Evolutionary conservation across 1,140 invertebrate species (phyloP).

Genomic region (Doryteuthis pealeii): DNA sequence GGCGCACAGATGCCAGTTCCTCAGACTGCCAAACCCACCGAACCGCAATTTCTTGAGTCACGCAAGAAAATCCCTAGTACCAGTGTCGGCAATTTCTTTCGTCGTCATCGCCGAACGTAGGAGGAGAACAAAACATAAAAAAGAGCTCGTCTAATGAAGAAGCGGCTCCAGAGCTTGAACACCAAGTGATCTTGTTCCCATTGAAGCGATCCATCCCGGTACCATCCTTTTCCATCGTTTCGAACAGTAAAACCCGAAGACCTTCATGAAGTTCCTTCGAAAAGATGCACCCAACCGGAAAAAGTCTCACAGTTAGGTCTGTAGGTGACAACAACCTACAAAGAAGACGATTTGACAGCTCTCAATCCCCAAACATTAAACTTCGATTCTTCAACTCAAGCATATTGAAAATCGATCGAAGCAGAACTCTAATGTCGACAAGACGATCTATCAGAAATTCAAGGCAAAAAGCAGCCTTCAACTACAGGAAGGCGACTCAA

Average conservation of each 20-base stretch:
- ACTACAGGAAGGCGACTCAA: conserved; percentile 17
- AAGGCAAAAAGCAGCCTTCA: conserved; percentile 42
- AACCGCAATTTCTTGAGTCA: background rate
- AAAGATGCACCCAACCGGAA: background rate
- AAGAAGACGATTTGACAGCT: background rate
- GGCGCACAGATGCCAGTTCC: background rate
- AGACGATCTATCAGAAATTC: conserved; percentile 39
- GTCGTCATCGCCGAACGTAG: conserved; percentile 35
- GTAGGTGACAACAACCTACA: background rate
- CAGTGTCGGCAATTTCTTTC: conserved; percentile 47
- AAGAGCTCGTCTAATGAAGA: conserved; percentile 26
- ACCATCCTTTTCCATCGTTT: conserved; percentile 18
- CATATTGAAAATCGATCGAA: conserved; percentile 42
- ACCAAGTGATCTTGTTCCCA: conserved; percentile 12
- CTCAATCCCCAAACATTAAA: conserved; percentile 3
- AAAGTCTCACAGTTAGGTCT: background rate
- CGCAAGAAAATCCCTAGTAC: conserved; percentile 38
- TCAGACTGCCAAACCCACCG: conserved; percentile 5
- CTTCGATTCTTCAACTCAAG: conserved; percentile 30
- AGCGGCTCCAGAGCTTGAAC: conserved; percentile 35
- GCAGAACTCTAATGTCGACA: conserved; percentile 33
- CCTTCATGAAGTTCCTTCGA: conserved; percentile 46
- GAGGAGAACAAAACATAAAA: conserved; percentile 25
- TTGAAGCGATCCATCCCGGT: conserved; percentile 17
- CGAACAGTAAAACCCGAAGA: conserved; percentile 36